A percentile compares a stretch with the other conserved stretches of the same genome.
These are phyloP conservation scores for Zonitis immaculata DNA, from an alignment of 2,888 invertebrate genomes.

Conservation along the genomic window DNA sequence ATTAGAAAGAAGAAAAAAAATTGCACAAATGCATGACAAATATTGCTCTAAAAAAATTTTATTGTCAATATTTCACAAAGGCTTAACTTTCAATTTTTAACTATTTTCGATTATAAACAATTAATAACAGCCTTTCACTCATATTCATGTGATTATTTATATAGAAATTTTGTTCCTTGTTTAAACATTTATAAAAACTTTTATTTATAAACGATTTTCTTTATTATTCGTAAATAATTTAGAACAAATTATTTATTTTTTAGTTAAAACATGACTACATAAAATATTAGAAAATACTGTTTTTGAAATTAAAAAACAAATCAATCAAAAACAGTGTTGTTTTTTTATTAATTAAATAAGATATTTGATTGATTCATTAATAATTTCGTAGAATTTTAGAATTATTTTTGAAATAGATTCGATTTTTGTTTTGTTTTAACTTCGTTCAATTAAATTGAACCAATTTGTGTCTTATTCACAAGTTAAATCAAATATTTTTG, in stretches of 20 bases:
- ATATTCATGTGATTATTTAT: background rate
- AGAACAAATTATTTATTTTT: slow-evolving; percentile 10
- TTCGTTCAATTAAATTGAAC: background rate
- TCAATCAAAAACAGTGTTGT: background rate
- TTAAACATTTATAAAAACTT: background rate
- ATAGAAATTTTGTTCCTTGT: background rate
- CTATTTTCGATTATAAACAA: background rate
- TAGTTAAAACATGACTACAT: slow-evolving; percentile 11
- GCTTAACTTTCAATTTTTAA: background rate
- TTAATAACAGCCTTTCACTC: background rate
- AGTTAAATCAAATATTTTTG: background rate
- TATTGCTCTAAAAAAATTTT: background rate
- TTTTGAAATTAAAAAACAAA: background rate
- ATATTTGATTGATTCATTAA: background rate
- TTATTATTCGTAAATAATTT: background rate
- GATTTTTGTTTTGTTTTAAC: background rate
- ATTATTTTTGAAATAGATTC: background rate
- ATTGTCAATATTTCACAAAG: background rate
- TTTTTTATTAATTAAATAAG: background rate
- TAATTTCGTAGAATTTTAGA: background rate
- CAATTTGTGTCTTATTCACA: slow-evolving; percentile 17
- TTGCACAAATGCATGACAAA: background rate
- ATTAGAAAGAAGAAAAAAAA: too few relatives aligned
- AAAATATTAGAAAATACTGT: background rate
- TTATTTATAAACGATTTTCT: background rate